Evolutionary conservation across 1,140 invertebrate genomes (phyloP).

Genomic region (Drosophila mojavensis): DNA sequence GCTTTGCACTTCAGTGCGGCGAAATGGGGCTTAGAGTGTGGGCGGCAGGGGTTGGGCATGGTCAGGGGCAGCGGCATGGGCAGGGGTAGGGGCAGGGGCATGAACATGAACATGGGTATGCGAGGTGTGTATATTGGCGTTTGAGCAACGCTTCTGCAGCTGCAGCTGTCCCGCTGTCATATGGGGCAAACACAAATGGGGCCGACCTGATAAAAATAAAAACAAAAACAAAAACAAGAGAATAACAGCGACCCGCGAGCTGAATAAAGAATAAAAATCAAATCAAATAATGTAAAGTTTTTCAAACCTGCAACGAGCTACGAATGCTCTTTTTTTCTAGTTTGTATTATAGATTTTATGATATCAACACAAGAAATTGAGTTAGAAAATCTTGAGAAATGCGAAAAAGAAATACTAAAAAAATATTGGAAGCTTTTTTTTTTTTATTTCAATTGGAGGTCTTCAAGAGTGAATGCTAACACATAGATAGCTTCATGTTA

Average conservation of each 20-base stretch:
- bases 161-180: conserved; percentile 47
- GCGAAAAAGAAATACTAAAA: too few relatives aligned
- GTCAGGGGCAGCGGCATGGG: not conserved
- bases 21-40: not conserved
- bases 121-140: not conserved
- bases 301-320: not conserved
- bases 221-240: conserved; percentile 19
- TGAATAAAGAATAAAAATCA: conserved; percentile 22
- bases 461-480: too few relatives aligned
- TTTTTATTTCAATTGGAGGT: too few relatives aligned
- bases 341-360: too few relatives aligned
- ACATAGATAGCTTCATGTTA: too few relatives aligned
- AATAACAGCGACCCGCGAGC: conserved; percentile 2
- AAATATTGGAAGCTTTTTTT: too few relatives aligned
- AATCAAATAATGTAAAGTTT: not conserved
- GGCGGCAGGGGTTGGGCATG: too few relatives aligned
- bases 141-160: conserved; percentile 24
- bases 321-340: conserved; percentile 3
- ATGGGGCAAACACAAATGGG: conserved; percentile 45
- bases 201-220: conserved; percentile 51
- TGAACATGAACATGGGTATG: not conserved
- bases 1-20: conserved; percentile 10
- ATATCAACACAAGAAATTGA: too few relatives aligned
- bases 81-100: not conserved
- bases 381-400: too few relatives aligned